These are phyloP conservation scores for Arbacia lixula DNA, from an alignment of 53 echinoderm and acorn worm species.

Conservation along the genomic window DNA sequence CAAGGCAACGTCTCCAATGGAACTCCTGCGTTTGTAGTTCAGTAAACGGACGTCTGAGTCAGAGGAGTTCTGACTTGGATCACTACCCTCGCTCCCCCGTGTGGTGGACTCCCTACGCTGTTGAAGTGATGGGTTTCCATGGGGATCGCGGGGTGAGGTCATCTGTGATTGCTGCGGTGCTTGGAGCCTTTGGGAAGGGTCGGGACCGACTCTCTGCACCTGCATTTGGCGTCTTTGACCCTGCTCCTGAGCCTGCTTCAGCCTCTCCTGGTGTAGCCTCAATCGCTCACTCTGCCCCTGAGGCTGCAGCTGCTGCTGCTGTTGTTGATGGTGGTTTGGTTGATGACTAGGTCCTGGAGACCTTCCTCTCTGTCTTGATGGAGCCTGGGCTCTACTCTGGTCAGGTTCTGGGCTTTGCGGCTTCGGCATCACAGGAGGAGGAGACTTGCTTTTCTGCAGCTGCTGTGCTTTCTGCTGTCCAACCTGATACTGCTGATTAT, in stretches of 20 bases:
- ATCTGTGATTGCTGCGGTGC: too few species aligned
- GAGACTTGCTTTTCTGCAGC: neutral
- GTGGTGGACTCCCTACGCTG: neutral
- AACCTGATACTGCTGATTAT: neutral
- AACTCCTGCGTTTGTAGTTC: slow-evolving; percentile 15
- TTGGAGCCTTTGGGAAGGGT: too few species aligned
- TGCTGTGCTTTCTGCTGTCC: neutral
- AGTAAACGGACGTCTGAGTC: slow-evolving; percentile 40
- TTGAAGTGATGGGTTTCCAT: neutral
- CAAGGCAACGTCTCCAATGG: neutral
- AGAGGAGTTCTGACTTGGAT: slow-evolving; percentile 15
- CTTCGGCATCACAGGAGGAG: slow-evolving; percentile 36
- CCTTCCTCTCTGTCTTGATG: neutral
- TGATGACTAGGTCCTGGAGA: neutral
- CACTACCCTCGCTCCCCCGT: slow-evolving; percentile 23
- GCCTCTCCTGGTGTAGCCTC: slow-evolving; percentile 8
- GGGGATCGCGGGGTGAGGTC: too few species aligned
- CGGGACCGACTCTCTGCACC: too few species aligned
- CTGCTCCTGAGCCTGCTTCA: neutral
- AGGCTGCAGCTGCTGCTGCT: neutral
- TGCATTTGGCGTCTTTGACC: too few species aligned
- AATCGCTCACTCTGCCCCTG: neutral
- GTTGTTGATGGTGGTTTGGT: neutral
- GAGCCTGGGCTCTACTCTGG: slow-evolving; percentile 2
- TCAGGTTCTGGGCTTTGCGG: slow-evolving; percentile 19